Evolutionary conservation across 2,888 invertebrate species (phyloP).

Genomic region (Drosophila fulvimacula): DNA sequence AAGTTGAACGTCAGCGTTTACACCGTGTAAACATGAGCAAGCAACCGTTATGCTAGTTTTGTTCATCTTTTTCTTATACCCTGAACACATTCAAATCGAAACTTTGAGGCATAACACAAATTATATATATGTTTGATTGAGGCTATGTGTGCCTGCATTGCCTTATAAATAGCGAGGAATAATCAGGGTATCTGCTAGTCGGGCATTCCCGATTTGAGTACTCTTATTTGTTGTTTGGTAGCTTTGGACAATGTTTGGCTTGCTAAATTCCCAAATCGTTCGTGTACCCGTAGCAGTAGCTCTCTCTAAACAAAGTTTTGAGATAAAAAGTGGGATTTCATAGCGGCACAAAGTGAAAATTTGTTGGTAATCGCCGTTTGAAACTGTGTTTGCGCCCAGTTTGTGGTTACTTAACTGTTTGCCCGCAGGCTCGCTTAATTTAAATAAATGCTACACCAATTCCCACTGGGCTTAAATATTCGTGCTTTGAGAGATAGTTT

Average conservation of each 20-base stretch:
- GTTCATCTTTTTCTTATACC: not conserved
- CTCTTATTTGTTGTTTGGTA: not conserved
- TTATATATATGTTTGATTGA: too few species aligned
- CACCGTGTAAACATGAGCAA: conserved; percentile 34
- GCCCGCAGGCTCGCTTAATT: conserved; percentile 19
- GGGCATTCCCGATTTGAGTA: not conserved
- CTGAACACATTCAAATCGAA: too few species aligned
- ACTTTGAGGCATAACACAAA: too few species aligned
- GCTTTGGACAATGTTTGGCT: conserved; percentile 21
- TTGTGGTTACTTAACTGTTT: conserved; percentile 23
- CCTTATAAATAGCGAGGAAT: too few species aligned
- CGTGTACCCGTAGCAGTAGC: conserved; percentile 3
- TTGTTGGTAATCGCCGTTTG: conserved; percentile 26
- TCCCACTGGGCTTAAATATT: conserved; percentile 16
- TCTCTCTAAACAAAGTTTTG: conserved; percentile 9
- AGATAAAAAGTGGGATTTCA: conserved; percentile 32
- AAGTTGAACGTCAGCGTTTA: conserved; percentile 12
- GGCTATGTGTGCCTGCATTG: too few species aligned
- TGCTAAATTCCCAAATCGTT: conserved; percentile 19
- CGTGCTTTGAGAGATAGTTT: not conserved
- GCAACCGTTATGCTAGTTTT: conserved; percentile 1
- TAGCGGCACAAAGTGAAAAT: conserved; percentile 23
- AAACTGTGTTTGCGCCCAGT: conserved; percentile 17
- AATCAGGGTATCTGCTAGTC: not conserved
- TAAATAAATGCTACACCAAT: conserved; percentile 20